These are phyloP conservation scores for Drosophila subquinaria DNA, from an alignment of 2,888 invertebrate species.

Conservation along the genomic window DNA sequence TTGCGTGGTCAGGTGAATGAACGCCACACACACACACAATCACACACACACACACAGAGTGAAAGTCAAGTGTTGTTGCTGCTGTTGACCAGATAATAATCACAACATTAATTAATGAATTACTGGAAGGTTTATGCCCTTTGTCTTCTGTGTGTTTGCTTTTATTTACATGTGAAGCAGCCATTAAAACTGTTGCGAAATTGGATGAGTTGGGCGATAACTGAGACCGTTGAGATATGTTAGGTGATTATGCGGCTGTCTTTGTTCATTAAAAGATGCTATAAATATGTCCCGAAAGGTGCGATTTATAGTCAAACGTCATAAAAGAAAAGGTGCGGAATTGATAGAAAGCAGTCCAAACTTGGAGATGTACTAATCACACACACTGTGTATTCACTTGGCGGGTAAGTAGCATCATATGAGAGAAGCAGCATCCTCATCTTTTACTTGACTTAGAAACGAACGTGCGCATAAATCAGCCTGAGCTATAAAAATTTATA, in stretches of 20 bases:
- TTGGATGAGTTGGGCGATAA: neutral
- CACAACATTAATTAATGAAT: slow-evolving; percentile 73
- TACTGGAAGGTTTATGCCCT: slow-evolving; percentile 54
- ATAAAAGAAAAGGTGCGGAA: slow-evolving; percentile 44
- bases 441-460: slow-evolving; percentile 49
- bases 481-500: slow-evolving; percentile 74
- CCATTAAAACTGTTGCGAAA: slow-evolving; percentile 50
- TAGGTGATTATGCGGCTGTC: slow-evolving; percentile 4
- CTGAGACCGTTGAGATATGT: slow-evolving; percentile 2
- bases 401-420: neutral
- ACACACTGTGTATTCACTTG: neutral
- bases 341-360: slow-evolving; percentile 1
- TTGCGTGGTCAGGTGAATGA: slow-evolving; percentile 50
- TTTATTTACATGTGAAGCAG: slow-evolving; percentile 53
- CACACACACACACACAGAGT: slow-evolving; percentile 3
- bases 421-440: slow-evolving; percentile 7
- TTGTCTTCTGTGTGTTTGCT: slow-evolving; percentile 38
- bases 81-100: slow-evolving; percentile 58
- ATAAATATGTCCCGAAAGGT: slow-evolving; percentile 60
- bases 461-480: slow-evolving; percentile 75
- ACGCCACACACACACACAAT: slow-evolving; percentile 15
- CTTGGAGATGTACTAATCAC: neutral
- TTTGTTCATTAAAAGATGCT: slow-evolving; percentile 18
- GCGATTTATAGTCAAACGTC: slow-evolving; percentile 48
- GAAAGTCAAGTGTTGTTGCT: slow-evolving; percentile 26